Conservation (phyloP, 2,888 invertebrate genomes). For the Clanis bilineata region DNA sequence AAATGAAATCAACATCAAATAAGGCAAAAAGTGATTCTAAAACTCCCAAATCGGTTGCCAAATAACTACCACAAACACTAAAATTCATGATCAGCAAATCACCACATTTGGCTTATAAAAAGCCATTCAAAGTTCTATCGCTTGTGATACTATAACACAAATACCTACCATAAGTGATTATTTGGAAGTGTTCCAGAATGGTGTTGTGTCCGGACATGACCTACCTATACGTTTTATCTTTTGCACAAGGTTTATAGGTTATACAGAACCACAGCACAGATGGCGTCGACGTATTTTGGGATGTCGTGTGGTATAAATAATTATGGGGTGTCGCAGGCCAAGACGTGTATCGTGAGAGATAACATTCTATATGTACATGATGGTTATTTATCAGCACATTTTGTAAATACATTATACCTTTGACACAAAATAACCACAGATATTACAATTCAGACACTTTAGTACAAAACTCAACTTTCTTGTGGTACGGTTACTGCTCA, state of each 20-base stretch:
- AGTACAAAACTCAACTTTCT: too few species aligned
- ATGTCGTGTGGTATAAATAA: background rate
- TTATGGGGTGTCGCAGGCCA: background rate
- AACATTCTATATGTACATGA: too few species aligned
- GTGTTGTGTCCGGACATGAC: conserved; percentile 14
- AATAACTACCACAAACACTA: background rate
- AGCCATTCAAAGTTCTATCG: background rate
- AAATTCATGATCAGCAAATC: background rate
- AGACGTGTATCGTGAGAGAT: background rate
- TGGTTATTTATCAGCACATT: too few species aligned
- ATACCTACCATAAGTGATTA: conserved; percentile 12
- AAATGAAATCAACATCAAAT: too few species aligned
- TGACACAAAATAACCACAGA: too few species aligned
- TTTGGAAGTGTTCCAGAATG: conserved; percentile 17
- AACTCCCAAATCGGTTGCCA: background rate
- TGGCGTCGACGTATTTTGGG: background rate
- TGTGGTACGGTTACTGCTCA: too few species aligned
- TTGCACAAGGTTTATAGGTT: conserved; percentile 11
- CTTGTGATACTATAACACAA: conserved; percentile 2
- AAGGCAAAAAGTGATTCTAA: too few species aligned
- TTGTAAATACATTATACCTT: too few species aligned
- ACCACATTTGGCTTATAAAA: conserved; percentile 6
- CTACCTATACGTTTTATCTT: conserved; percentile 13
- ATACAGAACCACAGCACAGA: background rate
- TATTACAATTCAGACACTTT: too few species aligned